Conservation (phyloP, 2,797 vertebrate genomes). For the Anguilla obscura region DNA sequence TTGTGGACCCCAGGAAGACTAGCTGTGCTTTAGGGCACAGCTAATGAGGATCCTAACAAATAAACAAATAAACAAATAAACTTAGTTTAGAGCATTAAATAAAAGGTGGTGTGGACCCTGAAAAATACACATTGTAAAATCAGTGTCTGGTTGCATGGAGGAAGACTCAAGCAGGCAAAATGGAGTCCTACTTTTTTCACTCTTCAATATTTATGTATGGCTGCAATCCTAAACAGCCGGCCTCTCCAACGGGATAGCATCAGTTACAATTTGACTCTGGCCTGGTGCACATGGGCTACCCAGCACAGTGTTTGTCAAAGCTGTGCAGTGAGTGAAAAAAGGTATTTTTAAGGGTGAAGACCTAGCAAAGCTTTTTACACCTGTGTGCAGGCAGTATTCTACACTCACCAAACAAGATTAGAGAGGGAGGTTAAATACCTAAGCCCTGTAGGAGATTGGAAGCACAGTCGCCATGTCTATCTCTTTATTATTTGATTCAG, state of each 20-base stretch:
- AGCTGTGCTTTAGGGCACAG: too few relatives aligned
- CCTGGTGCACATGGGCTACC: neutral
- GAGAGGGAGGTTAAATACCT: constrained; percentile 26
- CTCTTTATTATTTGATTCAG: constrained; percentile 28
- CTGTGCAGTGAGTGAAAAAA: neutral
- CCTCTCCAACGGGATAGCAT: neutral
- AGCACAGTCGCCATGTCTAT: neutral
- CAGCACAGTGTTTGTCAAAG: constrained; percentile 19
- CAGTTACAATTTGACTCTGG: constrained; percentile 17
- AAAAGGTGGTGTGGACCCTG: neutral
- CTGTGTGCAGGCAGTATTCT: neutral
- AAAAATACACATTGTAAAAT: neutral
- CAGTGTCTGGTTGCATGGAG: neutral
- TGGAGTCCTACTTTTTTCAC: neutral
- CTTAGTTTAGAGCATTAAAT: neutral
- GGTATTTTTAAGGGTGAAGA: constrained; percentile 1
- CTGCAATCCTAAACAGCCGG: neutral
- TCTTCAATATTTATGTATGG: constrained; percentile 5
- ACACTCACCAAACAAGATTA: neutral
- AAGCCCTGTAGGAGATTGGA: constrained; percentile 6
- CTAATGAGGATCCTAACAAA: too few relatives aligned
- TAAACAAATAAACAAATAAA: too few relatives aligned
- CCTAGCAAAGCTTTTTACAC: constrained; percentile 15
- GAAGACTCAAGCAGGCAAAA: neutral
- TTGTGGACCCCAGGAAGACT: too few relatives aligned